These are phyloP conservation scores for Drosophila neocordata DNA, from an alignment of 1,140 invertebrate genomes.

Conservation along the genomic window DNA sequence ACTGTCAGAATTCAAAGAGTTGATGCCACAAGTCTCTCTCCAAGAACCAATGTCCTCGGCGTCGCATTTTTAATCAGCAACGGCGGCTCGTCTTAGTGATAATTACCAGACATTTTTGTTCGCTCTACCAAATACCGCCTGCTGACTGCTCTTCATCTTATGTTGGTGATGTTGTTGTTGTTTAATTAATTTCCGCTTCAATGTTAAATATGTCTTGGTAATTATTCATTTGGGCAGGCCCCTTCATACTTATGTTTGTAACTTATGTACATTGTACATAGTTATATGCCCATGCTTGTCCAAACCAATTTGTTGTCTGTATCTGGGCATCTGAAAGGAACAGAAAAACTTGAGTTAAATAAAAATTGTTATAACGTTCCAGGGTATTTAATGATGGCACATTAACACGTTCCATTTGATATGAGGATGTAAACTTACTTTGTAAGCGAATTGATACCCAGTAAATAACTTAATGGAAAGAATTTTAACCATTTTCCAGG, in stretches of 20 bases:
- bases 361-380: neutral
- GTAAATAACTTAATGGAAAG: no score
- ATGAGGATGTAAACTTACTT: no score
- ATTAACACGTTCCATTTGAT: neutral
- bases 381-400: neutral
- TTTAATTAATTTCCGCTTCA: slow-evolving; percentile 64
- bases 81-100: slow-evolving; percentile 68
- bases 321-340: slow-evolving; percentile 15
- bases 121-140: slow-evolving; percentile 35
- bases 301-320: slow-evolving; percentile 35
- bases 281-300: neutral
- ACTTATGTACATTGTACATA: neutral
- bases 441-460: no score
- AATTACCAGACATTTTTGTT: slow-evolving; percentile 71
- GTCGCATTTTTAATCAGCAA: slow-evolving; percentile 75
- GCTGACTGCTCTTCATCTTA: slow-evolving; percentile 11
- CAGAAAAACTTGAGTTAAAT: neutral
- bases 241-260: neutral
- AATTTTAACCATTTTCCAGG: no score
- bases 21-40: slow-evolving; percentile 23
- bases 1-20: slow-evolving; percentile 70
- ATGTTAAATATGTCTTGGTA: slow-evolving; percentile 35
- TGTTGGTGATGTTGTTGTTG: slow-evolving; percentile 18
- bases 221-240: slow-evolving; percentile 54
- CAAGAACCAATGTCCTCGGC: slow-evolving; percentile 29